phyloP scores from a whole-genome alignment of 2,888 invertebrate genomes.

The Polymixis lichenea region DNA sequence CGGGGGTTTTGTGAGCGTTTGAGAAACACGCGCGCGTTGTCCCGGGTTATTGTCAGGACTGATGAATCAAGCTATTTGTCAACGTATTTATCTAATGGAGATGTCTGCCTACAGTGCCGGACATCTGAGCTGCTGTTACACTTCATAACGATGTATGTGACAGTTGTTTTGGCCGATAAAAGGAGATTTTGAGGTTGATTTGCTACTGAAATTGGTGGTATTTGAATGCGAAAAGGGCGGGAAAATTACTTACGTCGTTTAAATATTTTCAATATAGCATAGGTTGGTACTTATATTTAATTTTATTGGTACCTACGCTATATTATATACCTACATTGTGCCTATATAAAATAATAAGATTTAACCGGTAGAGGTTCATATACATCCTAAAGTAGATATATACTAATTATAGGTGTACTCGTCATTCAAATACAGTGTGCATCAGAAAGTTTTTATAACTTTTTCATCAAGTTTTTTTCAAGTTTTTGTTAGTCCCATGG shows the following conservation, averaged over 20 bases:
- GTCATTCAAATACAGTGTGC: too few relatives aligned
- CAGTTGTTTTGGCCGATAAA: neutral
- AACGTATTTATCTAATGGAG: constrained; percentile 57
- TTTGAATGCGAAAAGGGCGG: neutral
- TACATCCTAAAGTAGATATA: too few relatives aligned
- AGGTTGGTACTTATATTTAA: neutral
- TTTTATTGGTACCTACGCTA: too few relatives aligned
- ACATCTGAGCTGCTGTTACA: constrained; percentile 58
- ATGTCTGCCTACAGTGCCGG: constrained; percentile 64
- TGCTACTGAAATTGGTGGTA: neutral
- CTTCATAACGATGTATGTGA: constrained; percentile 39
- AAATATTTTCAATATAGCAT: neutral
- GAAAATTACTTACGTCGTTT: neutral
- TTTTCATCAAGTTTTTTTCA: too few relatives aligned
- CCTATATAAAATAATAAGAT: too few relatives aligned
- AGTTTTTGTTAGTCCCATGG: too few relatives aligned
- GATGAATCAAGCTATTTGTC: constrained; percentile 63
- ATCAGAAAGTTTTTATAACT: too few relatives aligned
- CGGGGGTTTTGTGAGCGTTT: constrained; percentile 21
- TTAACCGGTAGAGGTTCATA: too few relatives aligned
- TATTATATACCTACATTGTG: too few relatives aligned
- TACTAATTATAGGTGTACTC: too few relatives aligned
- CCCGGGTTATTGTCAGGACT: constrained; percentile 50
- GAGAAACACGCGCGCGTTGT: constrained; percentile 43
- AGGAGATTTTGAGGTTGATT: neutral